Evolutionary conservation across 2,888 invertebrate genomes (phyloP), one percentile per base, ranked within the genome.

Genomic region (Andrena dorsata): DNA sequence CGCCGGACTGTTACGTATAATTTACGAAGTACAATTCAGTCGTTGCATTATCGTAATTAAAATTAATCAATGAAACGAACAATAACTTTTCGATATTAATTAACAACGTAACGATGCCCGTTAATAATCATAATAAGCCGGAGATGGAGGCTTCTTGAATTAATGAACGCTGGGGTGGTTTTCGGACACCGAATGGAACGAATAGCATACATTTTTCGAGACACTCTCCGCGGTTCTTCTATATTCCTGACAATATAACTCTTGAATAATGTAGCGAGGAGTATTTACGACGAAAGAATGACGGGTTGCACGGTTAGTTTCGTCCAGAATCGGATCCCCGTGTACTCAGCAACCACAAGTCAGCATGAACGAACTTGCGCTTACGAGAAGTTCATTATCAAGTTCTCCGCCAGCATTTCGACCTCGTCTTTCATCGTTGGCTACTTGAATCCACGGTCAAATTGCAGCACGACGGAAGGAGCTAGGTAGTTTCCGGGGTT

Each of bases 381-480:
- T 28, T 13, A n/a, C 35, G 10, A 32, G 8, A 8, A 26, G 16
- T 16, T 26, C 30, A 49, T 63, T 61, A 61, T 35, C 35, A 64
- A 63, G 32, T 64, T 72, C 56, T 16, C 53, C 8, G 13, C n/a
- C 28, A n/a, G 26, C 23, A 26, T 74, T 64, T 35, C 49, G 60
- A 23, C 41, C 85, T 58, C 69, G 60, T 65, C 85, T 82, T 81
- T 78, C 74, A 65, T 63, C 64, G 64, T 65, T 69, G 72, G 60
- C 65, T 69, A 70, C 76, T 68, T 61, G 69, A 51, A 86, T 61
- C 72, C 61, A 35, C 66, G 75, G 61, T 58, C 71, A 71, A 53
- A 77, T 83, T 66, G 66, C 71, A 26, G 53, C 58, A 58, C 23
- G 61, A 23, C 72, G 53, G 32, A 56, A 20, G 41, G 49, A 20